Percentiles rank a stretch among this genome's conserved stretches.
phyloP scores from a whole-genome alignment of 2,888 invertebrate species.

The Fragum sueziense region DNA sequence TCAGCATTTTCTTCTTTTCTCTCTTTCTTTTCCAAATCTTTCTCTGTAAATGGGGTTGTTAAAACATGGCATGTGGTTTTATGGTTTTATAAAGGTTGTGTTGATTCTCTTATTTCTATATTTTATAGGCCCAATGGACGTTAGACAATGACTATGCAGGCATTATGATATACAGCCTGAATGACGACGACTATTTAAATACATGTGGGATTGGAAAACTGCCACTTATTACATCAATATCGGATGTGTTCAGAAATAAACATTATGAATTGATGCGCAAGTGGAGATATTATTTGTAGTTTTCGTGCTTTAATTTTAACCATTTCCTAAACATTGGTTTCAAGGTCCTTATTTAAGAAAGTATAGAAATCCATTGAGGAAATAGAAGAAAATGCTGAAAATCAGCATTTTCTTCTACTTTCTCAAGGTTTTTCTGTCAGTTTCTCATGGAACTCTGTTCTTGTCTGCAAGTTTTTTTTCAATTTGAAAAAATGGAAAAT shows the following conservation, averaged over 20 bases:
- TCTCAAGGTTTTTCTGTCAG: too few relatives aligned
- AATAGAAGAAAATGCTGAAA: too few relatives aligned
- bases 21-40: neutral
- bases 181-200: conserved; percentile 48
- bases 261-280: neutral
- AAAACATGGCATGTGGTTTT: neutral
- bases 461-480: too few relatives aligned
- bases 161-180: conserved; percentile 62
- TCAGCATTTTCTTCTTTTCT: too few relatives aligned
- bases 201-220: conserved; percentile 61
- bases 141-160: conserved; percentile 59
- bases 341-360: too few relatives aligned
- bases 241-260: neutral
- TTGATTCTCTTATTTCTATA: neutral
- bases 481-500: too few relatives aligned
- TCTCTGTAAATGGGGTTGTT: neutral
- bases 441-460: too few relatives aligned
- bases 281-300: conserved; percentile 6
- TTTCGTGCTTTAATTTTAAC: too few relatives aligned
- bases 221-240: conserved; percentile 57
- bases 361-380: too few relatives aligned
- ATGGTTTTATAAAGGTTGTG: neutral
- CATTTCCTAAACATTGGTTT: too few relatives aligned
- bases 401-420: too few relatives aligned
- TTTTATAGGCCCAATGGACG: conserved; percentile 60